These are phyloP conservation scores for Nannoperca obscura DNA, from an alignment of 2,797 vertebrate species.

Conservation along the genomic window DNA sequence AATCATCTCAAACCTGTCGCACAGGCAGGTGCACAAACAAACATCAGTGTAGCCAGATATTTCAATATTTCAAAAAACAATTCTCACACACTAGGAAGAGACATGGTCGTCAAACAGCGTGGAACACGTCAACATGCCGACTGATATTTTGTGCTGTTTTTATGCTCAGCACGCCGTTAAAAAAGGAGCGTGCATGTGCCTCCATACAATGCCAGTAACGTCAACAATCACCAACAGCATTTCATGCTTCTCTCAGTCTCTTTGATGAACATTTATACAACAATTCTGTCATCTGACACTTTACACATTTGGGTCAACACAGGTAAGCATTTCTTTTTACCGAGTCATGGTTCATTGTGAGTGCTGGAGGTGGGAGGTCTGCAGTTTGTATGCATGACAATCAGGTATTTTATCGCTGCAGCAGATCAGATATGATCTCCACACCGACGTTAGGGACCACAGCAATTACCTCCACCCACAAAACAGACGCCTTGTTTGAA, in stretches of 20 bases:
- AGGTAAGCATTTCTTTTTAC: not conserved
- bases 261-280: conserved; percentile 10
- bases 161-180: not conserved
- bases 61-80: not conserved
- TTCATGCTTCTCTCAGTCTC: not conserved
- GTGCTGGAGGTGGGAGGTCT: conserved; percentile 33
- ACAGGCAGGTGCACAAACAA: conserved; percentile 21
- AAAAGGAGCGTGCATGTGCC: not conserved
- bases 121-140: not conserved
- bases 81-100: not conserved
- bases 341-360: not conserved
- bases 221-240: not conserved
- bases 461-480: conserved; percentile 63
- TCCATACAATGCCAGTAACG: not conserved
- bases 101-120: not conserved
- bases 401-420: conserved; percentile 51
- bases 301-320: no score
- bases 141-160: not conserved
- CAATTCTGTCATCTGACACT: not conserved
- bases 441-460: conserved; percentile 54
- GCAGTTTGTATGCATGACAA: conserved; percentile 46
- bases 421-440: conserved; percentile 62
- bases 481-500: conserved; percentile 65
- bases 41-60: not conserved
- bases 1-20: conserved; percentile 88